A percentile compares a stretch with the other conserved stretches of the same genome.
Conservation (phyloP, 2,113 vertebrate genomes). For the Mus spicilegus region DNA sequence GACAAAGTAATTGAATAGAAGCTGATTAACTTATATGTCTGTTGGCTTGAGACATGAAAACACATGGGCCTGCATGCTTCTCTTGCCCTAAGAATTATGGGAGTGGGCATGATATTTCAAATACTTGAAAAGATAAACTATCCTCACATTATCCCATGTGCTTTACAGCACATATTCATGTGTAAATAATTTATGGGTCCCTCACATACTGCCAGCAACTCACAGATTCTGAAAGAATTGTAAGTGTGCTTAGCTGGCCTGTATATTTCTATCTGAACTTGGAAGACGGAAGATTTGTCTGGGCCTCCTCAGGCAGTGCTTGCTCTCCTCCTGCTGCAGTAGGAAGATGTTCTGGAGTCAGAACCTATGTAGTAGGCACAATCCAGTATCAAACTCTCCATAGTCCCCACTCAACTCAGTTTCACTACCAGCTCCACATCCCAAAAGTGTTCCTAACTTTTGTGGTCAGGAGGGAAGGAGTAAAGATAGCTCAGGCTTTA, state of each 20-base stretch:
- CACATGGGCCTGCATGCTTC: background rate
- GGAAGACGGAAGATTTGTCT: background rate
- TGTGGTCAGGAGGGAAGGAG: background rate
- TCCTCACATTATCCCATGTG: background rate
- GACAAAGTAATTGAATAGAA: background rate
- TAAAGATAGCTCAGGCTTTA: background rate
- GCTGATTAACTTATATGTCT: background rate
- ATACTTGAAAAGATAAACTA: background rate
- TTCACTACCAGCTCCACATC: background rate
- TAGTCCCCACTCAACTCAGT: background rate
- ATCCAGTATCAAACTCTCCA: background rate
- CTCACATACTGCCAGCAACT: background rate
- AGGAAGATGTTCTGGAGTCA: background rate
- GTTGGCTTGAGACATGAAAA: background rate
- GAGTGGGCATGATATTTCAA: background rate
- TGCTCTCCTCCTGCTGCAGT: background rate
- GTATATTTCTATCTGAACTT: background rate
- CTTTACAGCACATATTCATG: background rate
- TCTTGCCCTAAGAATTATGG: background rate
- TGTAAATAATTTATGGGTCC: background rate
- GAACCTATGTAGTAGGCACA: fast-evolving
- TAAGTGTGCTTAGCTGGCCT: background rate
- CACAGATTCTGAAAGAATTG: background rate
- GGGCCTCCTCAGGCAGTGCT: background rate
- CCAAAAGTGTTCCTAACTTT: background rate